Evolutionary conservation across 2,888 invertebrate species (phyloP), one percentile per base, ranked within the genome.

Genomic region (Tipula unca): DNA sequence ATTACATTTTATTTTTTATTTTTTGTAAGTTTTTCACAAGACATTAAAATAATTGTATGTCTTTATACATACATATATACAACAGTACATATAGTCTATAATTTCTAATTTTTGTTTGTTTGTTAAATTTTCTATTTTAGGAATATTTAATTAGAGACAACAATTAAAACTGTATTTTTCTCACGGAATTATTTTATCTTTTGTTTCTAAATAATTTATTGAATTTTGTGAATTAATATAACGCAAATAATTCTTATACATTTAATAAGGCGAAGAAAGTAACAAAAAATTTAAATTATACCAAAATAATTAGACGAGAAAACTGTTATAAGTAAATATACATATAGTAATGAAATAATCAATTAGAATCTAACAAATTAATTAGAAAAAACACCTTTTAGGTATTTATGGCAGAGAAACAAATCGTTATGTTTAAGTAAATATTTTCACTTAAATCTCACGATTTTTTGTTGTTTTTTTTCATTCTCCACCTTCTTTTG

Each of bases 351-450:
- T 10, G 13, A 48, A 48, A 48, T 69, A 69, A 69, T 69, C 69
- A 69, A 48, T 69, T 69, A 69, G 69, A 69, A 69, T 69, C 69
- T 69, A 69, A 69, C 69, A 69, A 69, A 69, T 69, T 69, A 69
- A 69, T 69, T 69, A 69, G 1, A 39, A n/a, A 17, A 69, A 69
- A 69, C 69, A 69, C 69, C 69, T 69, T 69, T 69, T 3, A 69
- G 69, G 69, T 69, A 69, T 69, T n/a, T 69, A 69, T 69, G 69
- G 69, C 8, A 69, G 69, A 69, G n/a, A n/a, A 48, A 69, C 69
- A 69, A 69, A 69, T 69, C 69, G 69, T 20, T 69, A 25, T 25
- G 10, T 69, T 69, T 69, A 69, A 69, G 69, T 25, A 69, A 69
- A 69, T 69, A 69, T 69, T 69, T 69, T 69, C 25, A 69, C 69